phyloP scores from a whole-genome alignment of 2,113 vertebrate species.

The Mirounga angustirostris region DNA sequence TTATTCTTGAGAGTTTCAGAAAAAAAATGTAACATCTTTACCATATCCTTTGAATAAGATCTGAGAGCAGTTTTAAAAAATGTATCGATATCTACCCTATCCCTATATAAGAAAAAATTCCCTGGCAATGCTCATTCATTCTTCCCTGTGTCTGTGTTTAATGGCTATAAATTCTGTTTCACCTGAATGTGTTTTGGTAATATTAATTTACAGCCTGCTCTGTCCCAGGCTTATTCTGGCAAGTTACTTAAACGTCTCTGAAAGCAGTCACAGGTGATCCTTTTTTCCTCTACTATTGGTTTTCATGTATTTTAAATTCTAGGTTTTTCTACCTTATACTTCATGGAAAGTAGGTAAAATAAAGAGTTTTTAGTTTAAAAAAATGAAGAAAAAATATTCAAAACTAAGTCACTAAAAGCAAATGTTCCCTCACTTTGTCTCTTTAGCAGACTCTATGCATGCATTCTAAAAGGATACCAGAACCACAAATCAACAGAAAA shows the following conservation, averaged over 20 bases:
- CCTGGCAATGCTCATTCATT: background rate
- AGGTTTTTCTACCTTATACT: constrained; percentile 14
- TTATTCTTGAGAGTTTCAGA: background rate
- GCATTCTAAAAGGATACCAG: background rate
- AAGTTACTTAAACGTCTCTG: background rate
- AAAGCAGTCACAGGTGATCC: background rate
- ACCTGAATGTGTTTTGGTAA: background rate
- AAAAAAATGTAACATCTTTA: background rate
- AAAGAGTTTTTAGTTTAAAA: background rate
- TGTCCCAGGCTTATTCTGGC: background rate
- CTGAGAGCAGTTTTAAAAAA: background rate
- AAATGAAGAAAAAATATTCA: background rate
- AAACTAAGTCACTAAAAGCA: constrained; percentile 24
- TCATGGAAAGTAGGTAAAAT: background rate
- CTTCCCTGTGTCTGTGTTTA: background rate
- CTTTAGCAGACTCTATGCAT: background rate
- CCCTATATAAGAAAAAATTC: background rate
- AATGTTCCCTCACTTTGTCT: background rate
- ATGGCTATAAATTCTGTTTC: background rate
- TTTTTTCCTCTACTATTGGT: background rate
- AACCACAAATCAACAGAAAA: background rate
- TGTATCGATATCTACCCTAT: background rate
- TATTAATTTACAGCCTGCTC: constrained; percentile 8
- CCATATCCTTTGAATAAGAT: background rate
- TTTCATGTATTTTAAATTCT: constrained; percentile 13